phyloP scores from a whole-genome alignment of 35 echinoderm and acorn worm species.

The Strongylocentrotus purpuratus region DNA sequence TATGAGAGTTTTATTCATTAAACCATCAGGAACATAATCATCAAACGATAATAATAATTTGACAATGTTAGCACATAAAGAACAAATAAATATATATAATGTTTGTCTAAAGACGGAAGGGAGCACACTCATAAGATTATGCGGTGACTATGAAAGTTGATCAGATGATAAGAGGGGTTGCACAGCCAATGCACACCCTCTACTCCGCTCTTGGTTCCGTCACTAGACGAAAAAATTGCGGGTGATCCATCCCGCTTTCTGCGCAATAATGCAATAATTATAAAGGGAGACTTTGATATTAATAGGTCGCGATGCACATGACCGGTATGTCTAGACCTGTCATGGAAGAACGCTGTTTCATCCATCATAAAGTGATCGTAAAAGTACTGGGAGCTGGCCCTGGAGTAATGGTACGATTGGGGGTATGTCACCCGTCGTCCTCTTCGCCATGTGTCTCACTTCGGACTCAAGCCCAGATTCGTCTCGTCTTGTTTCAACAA shows the following conservation, averaged over 20 bases:
- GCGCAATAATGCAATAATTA: background rate
- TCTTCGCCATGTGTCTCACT: background rate
- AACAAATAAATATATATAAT: too few species aligned
- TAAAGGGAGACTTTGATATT: background rate
- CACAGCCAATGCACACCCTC: too few species aligned
- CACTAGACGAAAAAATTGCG: too few species aligned
- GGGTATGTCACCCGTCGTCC: background rate
- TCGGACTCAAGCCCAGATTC: background rate
- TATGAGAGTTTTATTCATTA: too few species aligned
- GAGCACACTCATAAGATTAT: too few species aligned
- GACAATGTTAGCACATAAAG: too few species aligned
- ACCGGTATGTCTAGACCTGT: background rate
- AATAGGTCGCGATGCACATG: background rate
- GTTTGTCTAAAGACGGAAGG: too few species aligned
- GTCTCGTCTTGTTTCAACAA: background rate
- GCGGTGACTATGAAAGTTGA: too few species aligned
- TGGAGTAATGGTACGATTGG: background rate
- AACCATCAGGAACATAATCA: too few species aligned
- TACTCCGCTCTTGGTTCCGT: too few species aligned
- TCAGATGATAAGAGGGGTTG: too few species aligned
- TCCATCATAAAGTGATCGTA: background rate
- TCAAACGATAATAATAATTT: too few species aligned
- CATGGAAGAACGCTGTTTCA: background rate
- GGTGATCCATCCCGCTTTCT: background rate
- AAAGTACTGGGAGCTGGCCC: background rate